A percentile compares a stretch with the other conserved stretches of the same genome.
Conservation (phyloP, 2,113 vertebrate species). For the Coracopsis vasa region DNA sequence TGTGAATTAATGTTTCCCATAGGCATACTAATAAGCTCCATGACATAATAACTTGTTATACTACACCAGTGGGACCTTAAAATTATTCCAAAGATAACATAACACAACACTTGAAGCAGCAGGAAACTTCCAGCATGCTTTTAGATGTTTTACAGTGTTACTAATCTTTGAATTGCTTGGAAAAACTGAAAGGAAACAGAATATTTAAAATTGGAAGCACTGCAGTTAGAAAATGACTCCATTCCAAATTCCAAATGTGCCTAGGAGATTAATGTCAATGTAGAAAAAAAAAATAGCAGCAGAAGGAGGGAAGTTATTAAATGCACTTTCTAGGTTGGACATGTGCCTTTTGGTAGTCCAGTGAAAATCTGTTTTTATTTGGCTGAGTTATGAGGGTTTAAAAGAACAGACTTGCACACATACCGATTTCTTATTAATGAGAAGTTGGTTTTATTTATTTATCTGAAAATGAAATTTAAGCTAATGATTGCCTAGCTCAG, state of each 20-base stretch:
- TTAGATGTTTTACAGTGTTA: slow-evolving; percentile 89
- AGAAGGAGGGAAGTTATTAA: slow-evolving; percentile 42
- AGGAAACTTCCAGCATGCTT: slow-evolving; percentile 83
- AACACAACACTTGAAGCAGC: slow-evolving; percentile 82
- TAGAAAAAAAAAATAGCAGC: neutral
- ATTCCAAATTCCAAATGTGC: slow-evolving; percentile 72
- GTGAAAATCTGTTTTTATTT: slow-evolving; percentile 47
- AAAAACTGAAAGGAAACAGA: slow-evolving; percentile 79
- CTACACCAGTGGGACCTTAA: slow-evolving; percentile 80
- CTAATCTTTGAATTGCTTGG: slow-evolving; percentile 81
- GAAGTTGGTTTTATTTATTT: neutral
- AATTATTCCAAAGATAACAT: slow-evolving; percentile 91
- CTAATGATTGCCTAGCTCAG: neutral
- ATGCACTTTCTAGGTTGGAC: slow-evolving; percentile 37
- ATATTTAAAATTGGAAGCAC: slow-evolving; percentile 80
- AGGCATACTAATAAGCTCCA: slow-evolving; percentile 82
- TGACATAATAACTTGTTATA: slow-evolving; percentile 82
- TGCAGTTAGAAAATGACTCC: slow-evolving; percentile 72
- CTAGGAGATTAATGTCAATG: slow-evolving; percentile 73
- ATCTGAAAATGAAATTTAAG: slow-evolving; percentile 19
- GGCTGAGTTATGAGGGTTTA: slow-evolving; percentile 38
- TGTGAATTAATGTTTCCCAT: slow-evolving; percentile 79
- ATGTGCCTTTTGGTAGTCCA: neutral
- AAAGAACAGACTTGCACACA: neutral
- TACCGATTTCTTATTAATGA: neutral